Conservation (phyloP, 2,888 invertebrate species). For the Caenorhabditis zanzibari region DNA sequence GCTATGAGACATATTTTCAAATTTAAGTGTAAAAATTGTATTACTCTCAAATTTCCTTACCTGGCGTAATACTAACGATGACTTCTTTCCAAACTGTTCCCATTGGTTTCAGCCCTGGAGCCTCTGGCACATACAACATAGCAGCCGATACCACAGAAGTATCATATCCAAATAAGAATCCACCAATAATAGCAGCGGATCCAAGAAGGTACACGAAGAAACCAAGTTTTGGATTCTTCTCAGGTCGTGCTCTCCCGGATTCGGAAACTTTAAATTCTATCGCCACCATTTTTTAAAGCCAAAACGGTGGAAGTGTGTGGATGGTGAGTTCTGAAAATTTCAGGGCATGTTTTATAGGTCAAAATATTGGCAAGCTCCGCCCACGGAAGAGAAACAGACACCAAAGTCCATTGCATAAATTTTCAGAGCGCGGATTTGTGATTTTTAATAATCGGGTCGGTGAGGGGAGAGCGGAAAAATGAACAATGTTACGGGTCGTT, state of each 20-base stretch:
- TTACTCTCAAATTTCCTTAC: constrained; percentile 13
- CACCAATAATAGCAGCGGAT: constrained; percentile 75
- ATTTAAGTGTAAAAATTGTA: too few relatives aligned
- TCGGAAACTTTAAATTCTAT: constrained; percentile 64
- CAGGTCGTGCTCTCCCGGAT: constrained; percentile 65
- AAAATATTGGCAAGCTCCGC: constrained; percentile 34
- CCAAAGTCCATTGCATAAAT: constrained; percentile 44
- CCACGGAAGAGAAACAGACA: constrained; percentile 11
- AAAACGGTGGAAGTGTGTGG: not conserved
- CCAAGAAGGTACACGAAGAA: constrained; percentile 74
- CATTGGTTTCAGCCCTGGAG: constrained; percentile 74
- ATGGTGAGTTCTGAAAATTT: constrained; percentile 1
- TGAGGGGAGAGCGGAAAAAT: constrained; percentile 21
- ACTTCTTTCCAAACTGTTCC: constrained; percentile 78
- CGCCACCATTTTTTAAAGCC: constrained; percentile 56
- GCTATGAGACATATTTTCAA: too few relatives aligned
- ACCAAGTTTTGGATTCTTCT: constrained; percentile 62
- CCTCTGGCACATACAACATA: constrained; percentile 76
- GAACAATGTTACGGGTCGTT: constrained; percentile 47
- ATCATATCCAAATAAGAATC: constrained; percentile 85
- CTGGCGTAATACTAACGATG: constrained; percentile 79
- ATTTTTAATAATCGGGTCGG: constrained; percentile 46
- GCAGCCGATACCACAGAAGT: constrained; percentile 86
- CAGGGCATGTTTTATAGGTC: constrained; percentile 18
- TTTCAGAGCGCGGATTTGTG: constrained; percentile 29